Evolutionary conservation across 2,888 invertebrate genomes (phyloP).

Genomic region (Cheilosia pagana): DNA sequence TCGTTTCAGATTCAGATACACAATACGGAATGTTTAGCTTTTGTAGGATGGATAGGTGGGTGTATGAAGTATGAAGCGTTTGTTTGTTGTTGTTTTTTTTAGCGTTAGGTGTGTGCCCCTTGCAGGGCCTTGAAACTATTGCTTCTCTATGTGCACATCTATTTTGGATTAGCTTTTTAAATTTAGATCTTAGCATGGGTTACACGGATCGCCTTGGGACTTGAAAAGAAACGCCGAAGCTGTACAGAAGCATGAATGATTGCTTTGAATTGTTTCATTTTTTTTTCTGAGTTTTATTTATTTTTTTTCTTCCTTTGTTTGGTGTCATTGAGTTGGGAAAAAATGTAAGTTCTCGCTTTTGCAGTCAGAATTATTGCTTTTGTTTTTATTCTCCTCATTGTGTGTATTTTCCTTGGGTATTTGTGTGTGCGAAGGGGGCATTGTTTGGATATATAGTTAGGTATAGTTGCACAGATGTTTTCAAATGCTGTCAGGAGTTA

Average conservation of each 20-base stretch:
- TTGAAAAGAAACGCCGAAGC: constrained; percentile 69
- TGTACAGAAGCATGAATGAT: constrained; percentile 45
- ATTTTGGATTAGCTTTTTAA: constrained; percentile 73
- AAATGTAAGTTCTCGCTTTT: background rate
- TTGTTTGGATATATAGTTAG: constrained; percentile 37
- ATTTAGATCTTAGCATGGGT: constrained; percentile 66
- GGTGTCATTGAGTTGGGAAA: constrained; percentile 47
- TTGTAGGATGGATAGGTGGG: constrained; percentile 37
- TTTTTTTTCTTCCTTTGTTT: constrained; percentile 42
- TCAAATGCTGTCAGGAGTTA: constrained; percentile 35
- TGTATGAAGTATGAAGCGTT: constrained; percentile 1
- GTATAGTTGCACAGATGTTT: constrained; percentile 33
- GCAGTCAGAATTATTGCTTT: too few relatives aligned
- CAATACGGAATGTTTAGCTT: constrained; percentile 36
- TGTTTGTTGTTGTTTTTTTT: constrained; percentile 22
- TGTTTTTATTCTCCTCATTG: constrained; percentile 32
- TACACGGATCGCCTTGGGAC: constrained; percentile 59
- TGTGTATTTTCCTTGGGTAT: constrained; percentile 15
- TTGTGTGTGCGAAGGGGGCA: background rate
- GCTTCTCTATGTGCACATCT: constrained; percentile 63
- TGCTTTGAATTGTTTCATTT: constrained; percentile 42
- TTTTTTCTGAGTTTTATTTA: constrained; percentile 1
- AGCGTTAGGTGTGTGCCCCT: constrained; percentile 56
- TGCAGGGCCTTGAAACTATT: constrained; percentile 72
- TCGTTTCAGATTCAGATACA: constrained; percentile 22